A percentile compares a stretch with the other conserved stretches of the same genome.
phyloP scores from a whole-genome alignment of 2,113 vertebrate species.

The Danio rerio region DNA sequence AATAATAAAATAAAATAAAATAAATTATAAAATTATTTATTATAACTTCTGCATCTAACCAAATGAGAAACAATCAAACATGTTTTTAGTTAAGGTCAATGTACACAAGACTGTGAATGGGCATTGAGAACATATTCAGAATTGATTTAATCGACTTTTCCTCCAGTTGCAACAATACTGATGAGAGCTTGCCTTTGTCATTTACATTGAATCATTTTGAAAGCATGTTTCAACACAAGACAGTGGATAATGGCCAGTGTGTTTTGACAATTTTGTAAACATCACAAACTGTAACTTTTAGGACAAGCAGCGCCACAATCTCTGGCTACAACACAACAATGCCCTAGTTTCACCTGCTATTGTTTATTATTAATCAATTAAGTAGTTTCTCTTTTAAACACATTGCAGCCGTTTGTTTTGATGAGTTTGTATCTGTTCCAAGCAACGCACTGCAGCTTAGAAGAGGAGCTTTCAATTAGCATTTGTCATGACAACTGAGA shows the following conservation, averaged over 20 bases:
- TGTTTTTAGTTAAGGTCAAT: too few relatives aligned
- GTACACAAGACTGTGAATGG: not conserved
- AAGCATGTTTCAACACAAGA: not conserved
- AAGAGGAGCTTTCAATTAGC: not conserved
- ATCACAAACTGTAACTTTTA: not conserved
- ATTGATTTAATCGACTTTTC: not conserved
- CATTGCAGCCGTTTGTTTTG: not conserved
- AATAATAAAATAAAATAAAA: too few relatives aligned
- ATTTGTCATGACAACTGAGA: constrained; percentile 22
- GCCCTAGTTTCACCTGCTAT: not conserved
- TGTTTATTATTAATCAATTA: constrained; percentile 9
- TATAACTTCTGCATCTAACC: not conserved
- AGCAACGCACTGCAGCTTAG: not conserved
- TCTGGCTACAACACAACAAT: not conserved
- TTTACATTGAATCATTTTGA: not conserved
- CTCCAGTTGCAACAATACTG: not conserved
- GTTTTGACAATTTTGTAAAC: not conserved
- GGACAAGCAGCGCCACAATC: not conserved
- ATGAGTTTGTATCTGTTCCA: not conserved
- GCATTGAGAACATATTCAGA: not conserved
- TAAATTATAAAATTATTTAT: not conserved
- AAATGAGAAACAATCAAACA: too few relatives aligned
- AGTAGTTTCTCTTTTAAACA: not conserved
- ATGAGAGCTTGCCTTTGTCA: not conserved
- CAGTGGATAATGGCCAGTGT: not conserved